phyloP scores from a whole-genome alignment of 2,888 invertebrate species.

The Erebia aethiops region DNA sequence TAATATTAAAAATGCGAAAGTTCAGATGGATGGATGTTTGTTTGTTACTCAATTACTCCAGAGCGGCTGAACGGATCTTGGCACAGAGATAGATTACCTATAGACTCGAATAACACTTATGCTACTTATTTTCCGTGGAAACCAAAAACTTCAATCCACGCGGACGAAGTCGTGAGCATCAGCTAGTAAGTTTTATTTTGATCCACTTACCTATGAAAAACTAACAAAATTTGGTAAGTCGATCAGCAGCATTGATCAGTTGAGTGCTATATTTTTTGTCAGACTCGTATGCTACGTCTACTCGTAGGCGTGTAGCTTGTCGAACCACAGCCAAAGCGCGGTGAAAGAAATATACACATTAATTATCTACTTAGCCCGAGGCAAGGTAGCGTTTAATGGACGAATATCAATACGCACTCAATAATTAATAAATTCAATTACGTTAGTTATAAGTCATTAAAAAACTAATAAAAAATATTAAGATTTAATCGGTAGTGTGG shows the following conservation, averaged over 20 bases:
- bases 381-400: slow-evolving; percentile 12
- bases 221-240: background rate
- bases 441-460: background rate
- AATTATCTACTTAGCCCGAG: slow-evolving; percentile 15
- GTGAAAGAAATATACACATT: slow-evolving; percentile 24
- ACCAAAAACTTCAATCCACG: too few species aligned
- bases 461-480: background rate
- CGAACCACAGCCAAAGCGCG: slow-evolving; percentile 5
- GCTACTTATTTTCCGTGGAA: too few species aligned
- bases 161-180: too few species aligned
- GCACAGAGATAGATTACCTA: too few species aligned
- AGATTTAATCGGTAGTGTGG: background rate
- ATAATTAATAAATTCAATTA: slow-evolving; percentile 21
- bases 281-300: background rate
- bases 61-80: too few species aligned
- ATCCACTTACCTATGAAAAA: too few species aligned
- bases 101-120: too few species aligned
- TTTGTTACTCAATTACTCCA: too few species aligned
- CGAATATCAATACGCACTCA: background rate
- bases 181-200: too few species aligned
- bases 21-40: too few species aligned
- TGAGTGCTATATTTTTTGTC: background rate
- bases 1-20: too few species aligned
- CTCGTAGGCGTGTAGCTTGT: background rate
- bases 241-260: background rate